A percentile compares a stretch with the other conserved stretches of the same genome.
These are phyloP conservation scores for Pogoniulus pusillus DNA, from an alignment of 2,797 vertebrate genomes.

Conservation along the genomic window DNA sequence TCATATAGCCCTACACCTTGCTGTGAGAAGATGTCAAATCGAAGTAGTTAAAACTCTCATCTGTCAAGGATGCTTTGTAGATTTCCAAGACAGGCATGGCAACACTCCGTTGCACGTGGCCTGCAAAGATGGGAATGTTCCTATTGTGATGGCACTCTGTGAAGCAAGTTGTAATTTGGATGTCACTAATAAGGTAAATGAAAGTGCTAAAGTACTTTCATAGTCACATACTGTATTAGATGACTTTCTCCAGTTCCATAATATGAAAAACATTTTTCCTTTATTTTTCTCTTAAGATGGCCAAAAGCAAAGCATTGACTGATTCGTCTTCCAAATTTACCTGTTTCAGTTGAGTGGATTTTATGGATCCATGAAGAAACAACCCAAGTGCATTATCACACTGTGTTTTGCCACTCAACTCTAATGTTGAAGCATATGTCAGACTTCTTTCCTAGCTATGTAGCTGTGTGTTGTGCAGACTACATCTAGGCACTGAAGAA, in stretches of 20 bases:
- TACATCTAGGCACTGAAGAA: neutral
- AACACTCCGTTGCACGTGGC: conserved; percentile 94
- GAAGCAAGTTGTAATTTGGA: conserved; percentile 86
- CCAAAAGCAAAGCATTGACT: neutral
- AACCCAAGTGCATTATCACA: neutral
- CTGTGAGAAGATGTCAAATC: conserved; percentile 91
- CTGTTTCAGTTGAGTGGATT: neutral
- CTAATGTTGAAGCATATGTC: neutral
- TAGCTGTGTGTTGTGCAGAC: neutral
- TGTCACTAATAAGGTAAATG: conserved; percentile 89
- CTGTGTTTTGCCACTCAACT: neutral
- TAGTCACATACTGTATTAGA: neutral
- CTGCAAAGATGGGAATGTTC: conserved; percentile 92
- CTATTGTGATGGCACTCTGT: conserved; percentile 87
- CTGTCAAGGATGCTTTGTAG: conserved; percentile 81
- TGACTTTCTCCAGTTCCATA: neutral
- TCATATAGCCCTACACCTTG: conserved; percentile 93
- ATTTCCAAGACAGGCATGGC: conserved; percentile 94
- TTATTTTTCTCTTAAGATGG: neutral
- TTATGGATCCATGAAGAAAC: neutral
- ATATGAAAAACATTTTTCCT: neutral
- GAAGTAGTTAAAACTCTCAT: conserved; percentile 93
- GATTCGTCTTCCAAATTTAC: neutral
- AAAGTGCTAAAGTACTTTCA: neutral
- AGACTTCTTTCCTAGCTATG: neutral